Evolutionary conservation across 2,113 vertebrate species (phyloP).

Genomic region (Argyrosomus japonicus): DNA sequence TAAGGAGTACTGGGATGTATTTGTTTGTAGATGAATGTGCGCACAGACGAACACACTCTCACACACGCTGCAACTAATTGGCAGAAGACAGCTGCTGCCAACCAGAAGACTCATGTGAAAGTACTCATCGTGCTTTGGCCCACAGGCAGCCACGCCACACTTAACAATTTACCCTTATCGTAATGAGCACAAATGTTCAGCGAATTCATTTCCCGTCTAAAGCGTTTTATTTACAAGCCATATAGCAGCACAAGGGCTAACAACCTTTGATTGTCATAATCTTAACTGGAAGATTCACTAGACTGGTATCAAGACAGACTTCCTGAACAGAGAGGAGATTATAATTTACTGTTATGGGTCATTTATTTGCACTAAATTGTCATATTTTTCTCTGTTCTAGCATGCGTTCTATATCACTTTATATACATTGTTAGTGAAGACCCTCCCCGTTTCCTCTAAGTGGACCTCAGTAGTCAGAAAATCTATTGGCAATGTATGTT

Average conservation of each 20-base stretch:
- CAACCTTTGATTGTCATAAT: constrained; percentile 46
- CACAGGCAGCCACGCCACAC: constrained; percentile 73
- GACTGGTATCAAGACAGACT: constrained; percentile 16
- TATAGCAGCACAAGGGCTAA: constrained; percentile 43
- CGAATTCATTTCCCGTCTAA: constrained; percentile 62
- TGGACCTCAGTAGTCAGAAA: background rate
- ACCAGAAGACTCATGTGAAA: constrained; percentile 76
- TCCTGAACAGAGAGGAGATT: background rate
- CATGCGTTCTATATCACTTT: background rate
- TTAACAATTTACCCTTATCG: constrained; percentile 70
- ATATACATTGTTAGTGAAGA: background rate
- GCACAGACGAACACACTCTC: constrained; percentile 15
- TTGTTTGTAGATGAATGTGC: constrained; percentile 49
- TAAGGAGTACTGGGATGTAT: constrained; percentile 49
- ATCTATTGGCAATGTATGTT: background rate
- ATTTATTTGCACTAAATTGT: constrained; percentile 9
- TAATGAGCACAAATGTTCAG: constrained; percentile 68
- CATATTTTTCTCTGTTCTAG: constrained; percentile 12
- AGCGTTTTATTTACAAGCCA: constrained; percentile 68
- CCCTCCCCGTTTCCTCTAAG: background rate
- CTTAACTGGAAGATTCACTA: constrained; percentile 31
- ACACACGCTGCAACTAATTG: constrained; percentile 71
- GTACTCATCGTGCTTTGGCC: constrained; percentile 64
- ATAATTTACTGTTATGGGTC: background rate
- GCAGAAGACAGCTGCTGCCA: constrained; percentile 80